phyloP scores from a whole-genome alignment of 2,888 invertebrate species.

The Frankliniella fusca region DNA sequence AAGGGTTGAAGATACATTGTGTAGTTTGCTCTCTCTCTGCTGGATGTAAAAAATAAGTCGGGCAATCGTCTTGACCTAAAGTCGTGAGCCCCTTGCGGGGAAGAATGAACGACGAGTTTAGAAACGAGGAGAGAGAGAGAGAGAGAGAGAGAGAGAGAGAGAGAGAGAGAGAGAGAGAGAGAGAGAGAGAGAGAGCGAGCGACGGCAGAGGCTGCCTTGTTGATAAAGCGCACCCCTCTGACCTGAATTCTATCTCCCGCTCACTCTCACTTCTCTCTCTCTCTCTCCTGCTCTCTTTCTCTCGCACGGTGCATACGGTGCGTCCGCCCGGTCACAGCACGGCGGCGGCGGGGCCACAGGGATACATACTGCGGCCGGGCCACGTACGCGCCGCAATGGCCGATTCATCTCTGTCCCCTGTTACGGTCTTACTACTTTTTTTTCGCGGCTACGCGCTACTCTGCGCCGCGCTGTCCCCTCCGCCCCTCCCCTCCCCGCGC shows the following conservation, averaged over 20 bases:
- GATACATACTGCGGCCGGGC: background rate
- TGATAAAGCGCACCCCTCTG: too few relatives aligned
- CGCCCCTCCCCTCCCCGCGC: background rate
- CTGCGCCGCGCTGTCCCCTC: background rate
- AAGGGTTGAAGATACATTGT: too few relatives aligned
- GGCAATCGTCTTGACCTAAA: too few relatives aligned
- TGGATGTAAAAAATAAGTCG: too few relatives aligned
- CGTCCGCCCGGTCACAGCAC: too few relatives aligned
- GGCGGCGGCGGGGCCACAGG: too few relatives aligned
- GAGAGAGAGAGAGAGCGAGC: background rate
- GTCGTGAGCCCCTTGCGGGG: too few relatives aligned
- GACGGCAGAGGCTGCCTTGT: background rate
- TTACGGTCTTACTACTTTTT: background rate
- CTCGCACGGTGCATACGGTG: too few relatives aligned
- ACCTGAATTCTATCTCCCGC: too few relatives aligned
- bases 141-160: background rate
- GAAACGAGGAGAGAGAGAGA: background rate
- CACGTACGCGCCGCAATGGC: conserved; percentile 6
- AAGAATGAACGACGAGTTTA: background rate
- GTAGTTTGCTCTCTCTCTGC: too few relatives aligned
- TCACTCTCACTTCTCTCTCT: too few relatives aligned
- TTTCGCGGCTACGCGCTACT: background rate
- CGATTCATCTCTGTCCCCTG: background rate
- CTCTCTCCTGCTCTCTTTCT: too few relatives aligned
- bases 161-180: background rate